Evolutionary conservation across 2,797 vertebrate species (phyloP).

Genomic region (Rhinatrema bivittatum): DNA sequence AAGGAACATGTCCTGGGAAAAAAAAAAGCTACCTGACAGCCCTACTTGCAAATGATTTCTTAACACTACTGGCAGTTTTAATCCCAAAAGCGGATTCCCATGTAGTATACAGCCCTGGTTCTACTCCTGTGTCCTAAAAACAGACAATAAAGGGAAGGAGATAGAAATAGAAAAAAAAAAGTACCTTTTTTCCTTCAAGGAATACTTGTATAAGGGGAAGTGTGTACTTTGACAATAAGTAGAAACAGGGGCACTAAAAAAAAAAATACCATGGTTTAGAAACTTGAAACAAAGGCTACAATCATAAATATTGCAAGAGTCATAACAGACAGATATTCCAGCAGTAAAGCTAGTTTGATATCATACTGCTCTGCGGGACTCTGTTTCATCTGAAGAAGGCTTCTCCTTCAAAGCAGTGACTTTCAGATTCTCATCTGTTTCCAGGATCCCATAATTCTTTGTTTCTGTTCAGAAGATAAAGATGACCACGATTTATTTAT

Average conservation of each 20-base stretch:
- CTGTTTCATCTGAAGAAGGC: conserved; percentile 54
- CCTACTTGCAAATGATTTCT: too few species aligned
- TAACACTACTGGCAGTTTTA: too few species aligned
- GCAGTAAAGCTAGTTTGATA: too few species aligned
- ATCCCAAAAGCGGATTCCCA: too few species aligned
- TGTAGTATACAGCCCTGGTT: too few species aligned
- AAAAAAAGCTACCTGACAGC: too few species aligned
- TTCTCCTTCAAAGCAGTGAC: conserved; percentile 66
- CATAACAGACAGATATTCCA: too few species aligned
- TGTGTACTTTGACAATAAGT: conserved; percentile 54
- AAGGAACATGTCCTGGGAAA: too few species aligned
- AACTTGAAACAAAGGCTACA: too few species aligned
- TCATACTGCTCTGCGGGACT: conserved; percentile 65
- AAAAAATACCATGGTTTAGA: neutral
- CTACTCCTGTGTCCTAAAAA: too few species aligned
- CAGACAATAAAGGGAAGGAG: too few species aligned
- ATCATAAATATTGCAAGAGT: too few species aligned
- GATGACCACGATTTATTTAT: neutral
- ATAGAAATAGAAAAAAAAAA: neutral
- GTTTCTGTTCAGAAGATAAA: conserved; percentile 48
- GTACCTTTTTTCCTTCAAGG: conserved; percentile 65
- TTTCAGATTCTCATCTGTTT: conserved; percentile 49
- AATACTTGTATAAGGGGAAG: conserved; percentile 58
- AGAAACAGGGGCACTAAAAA: conserved; percentile 73
- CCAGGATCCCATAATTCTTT: conserved; percentile 67